Evolutionary conservation across 92 coral and sea anemone genomes (phyloP).

Genomic region (Palythoa caribaeorum): DNA sequence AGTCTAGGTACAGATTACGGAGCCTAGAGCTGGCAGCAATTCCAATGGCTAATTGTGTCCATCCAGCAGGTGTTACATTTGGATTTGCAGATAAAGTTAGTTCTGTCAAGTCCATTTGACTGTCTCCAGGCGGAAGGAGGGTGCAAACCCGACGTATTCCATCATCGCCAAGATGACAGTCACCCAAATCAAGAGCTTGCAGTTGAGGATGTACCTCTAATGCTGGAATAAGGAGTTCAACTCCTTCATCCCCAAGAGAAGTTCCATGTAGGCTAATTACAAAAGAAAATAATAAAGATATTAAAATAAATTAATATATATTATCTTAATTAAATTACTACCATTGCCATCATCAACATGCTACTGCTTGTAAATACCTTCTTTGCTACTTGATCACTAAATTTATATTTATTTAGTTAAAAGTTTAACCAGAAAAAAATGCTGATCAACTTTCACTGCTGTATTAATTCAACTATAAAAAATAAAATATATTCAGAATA

Average conservation of each 20-base stretch:
- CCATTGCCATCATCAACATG: no score
- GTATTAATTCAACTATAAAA: no score
- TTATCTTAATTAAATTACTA: neutral
- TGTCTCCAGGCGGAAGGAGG: conserved; percentile 78
- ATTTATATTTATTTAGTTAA: no score
- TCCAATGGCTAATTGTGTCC: conserved; percentile 97
- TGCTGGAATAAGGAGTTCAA: conserved; percentile 84
- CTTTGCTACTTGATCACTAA: no score
- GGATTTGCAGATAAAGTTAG: conserved; percentile 93
- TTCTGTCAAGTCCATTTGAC: conserved; percentile 71
- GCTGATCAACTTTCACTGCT: no score
- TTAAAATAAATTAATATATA: neutral
- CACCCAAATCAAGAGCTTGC: conserved; percentile 93
- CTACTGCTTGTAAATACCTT: no score
- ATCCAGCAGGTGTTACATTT: conserved; percentile 80
- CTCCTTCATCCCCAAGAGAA: conserved; percentile 88
- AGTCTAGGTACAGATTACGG: conserved; percentile 81
- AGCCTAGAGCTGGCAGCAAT: conserved; percentile 91
- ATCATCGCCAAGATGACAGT: conserved; percentile 93
- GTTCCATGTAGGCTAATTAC: conserved; percentile 91
- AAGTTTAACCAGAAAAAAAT: no score
- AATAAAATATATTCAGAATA: no score
- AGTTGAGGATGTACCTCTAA: conserved; percentile 87
- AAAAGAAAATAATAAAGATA: neutral
- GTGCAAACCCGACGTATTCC: conserved; percentile 87